These are phyloP conservation scores for Galbula dea DNA, from an alignment of 2,113 vertebrate species.

Conservation along the genomic window DNA sequence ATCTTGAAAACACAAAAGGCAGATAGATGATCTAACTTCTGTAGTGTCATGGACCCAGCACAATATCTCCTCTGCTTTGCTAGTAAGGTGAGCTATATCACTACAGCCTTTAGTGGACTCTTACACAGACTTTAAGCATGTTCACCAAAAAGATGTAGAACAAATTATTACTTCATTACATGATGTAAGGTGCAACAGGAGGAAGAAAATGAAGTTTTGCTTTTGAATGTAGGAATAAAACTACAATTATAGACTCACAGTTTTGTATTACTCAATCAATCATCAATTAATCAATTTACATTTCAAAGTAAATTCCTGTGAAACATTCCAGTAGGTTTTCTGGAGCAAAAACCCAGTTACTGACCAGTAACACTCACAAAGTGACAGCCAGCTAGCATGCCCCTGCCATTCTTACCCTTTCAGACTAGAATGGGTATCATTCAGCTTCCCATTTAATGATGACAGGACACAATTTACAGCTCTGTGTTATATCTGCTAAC, in stretches of 20 bases:
- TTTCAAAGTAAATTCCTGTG: background rate
- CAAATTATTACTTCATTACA: background rate
- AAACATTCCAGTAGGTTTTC: background rate
- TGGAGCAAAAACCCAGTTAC: background rate
- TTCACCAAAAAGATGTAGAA: background rate
- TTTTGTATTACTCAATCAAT: background rate
- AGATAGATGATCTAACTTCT: background rate
- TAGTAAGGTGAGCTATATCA: background rate
- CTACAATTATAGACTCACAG: background rate
- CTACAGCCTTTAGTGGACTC: background rate
- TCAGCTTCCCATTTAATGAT: background rate
- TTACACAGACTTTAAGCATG: background rate
- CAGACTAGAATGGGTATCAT: background rate
- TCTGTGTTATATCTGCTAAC: background rate
- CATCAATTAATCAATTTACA: background rate
- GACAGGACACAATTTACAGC: background rate
- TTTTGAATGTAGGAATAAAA: background rate
- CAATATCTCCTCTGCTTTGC: background rate
- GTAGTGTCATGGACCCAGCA: background rate
- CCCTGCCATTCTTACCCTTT: background rate
- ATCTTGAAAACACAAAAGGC: background rate
- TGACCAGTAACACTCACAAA: background rate
- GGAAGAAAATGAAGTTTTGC: background rate
- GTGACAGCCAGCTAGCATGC: background rate
- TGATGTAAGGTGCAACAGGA: background rate